phyloP scores from a whole-genome alignment of 2,888 invertebrate species.

The Herminia tarsipennalis region DNA sequence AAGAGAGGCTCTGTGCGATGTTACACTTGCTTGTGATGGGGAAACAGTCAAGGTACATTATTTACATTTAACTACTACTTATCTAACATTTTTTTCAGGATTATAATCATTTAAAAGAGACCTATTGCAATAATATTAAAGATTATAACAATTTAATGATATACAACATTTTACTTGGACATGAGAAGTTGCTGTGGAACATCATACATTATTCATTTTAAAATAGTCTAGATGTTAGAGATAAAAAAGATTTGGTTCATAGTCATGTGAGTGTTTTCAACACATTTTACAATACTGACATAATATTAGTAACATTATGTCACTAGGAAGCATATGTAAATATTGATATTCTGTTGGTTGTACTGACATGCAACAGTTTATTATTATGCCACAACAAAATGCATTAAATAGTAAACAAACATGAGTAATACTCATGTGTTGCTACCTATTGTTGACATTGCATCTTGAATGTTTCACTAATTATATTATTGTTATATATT shows the following conservation, averaged over 20 bases:
- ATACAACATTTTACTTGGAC: too few species aligned
- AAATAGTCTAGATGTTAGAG: slow-evolving; percentile 8
- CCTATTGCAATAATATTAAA: too few species aligned
- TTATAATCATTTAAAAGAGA: too few species aligned
- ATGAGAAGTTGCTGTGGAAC: too few species aligned
- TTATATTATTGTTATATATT: slow-evolving; percentile 4
- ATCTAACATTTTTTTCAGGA: too few species aligned
- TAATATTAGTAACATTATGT: slow-evolving; percentile 47
- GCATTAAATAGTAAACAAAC: slow-evolving; percentile 76
- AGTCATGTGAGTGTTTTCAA: slow-evolving; percentile 39
- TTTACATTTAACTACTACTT: not conserved
- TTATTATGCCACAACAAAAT: slow-evolving; percentile 71
- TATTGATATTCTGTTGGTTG: slow-evolving; percentile 60
- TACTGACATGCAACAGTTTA: slow-evolving; percentile 65
- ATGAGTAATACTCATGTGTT: slow-evolving; percentile 59
- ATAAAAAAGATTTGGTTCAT: slow-evolving; percentile 8
- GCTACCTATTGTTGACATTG: slow-evolving; percentile 44
- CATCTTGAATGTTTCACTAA: slow-evolving; percentile 36
- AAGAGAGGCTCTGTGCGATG: slow-evolving; percentile 96
- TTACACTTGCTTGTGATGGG: slow-evolving; percentile 96
- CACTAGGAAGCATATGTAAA: slow-evolving; percentile 62
- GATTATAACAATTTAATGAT: too few species aligned
- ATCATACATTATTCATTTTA: too few species aligned
- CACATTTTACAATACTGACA: slow-evolving; percentile 19
- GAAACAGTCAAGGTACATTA: slow-evolving; percentile 91